Percentiles rank a stretch among this genome's conserved stretches.
Evolutionary conservation across 1,140 invertebrate species (phyloP).

Genomic region (Calycopis cecrops): DNA sequence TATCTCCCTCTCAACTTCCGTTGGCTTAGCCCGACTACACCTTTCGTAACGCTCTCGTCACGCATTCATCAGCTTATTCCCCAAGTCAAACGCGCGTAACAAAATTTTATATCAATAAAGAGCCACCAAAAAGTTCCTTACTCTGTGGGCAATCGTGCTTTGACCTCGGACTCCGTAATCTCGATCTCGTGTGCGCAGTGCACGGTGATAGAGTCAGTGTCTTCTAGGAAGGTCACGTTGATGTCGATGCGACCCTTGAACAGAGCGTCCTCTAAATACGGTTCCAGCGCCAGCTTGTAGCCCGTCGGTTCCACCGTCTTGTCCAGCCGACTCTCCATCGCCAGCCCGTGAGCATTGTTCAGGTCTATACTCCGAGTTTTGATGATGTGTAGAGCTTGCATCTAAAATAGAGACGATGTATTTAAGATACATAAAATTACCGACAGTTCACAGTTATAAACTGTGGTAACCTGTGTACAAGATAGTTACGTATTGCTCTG

Average conservation of each 20-base stretch:
- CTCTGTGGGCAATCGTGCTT: conserved; percentile 32
- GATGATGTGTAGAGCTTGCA: conserved; percentile 45
- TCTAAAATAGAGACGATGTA: conserved; percentile 20
- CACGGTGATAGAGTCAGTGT: conserved; percentile 76
- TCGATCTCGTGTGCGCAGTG: conserved; percentile 78
- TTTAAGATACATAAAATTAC: no score
- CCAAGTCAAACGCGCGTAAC: no score
- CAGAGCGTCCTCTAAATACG: conserved; percentile 74
- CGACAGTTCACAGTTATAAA: no score
- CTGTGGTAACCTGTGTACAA: no score
- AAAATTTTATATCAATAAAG: background rate
- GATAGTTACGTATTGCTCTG: no score
- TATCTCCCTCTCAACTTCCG: no score
- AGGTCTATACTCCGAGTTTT: conserved; percentile 77
- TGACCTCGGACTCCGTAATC: conserved; percentile 66
- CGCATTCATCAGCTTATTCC: no score
- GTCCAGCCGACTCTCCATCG: conserved; percentile 76
- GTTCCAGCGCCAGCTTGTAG: conserved; percentile 79
- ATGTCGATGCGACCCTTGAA: conserved; percentile 79
- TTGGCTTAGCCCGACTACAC: no score
- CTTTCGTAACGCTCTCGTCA: no score
- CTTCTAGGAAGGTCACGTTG: conserved; percentile 75
- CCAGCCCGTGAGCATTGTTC: conserved; percentile 75
- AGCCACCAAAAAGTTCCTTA: conserved; percentile 27
- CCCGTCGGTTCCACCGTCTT: conserved; percentile 75